Conservation (phyloP, 1,140 invertebrate species). For the Anthonomus grandis region DNA sequence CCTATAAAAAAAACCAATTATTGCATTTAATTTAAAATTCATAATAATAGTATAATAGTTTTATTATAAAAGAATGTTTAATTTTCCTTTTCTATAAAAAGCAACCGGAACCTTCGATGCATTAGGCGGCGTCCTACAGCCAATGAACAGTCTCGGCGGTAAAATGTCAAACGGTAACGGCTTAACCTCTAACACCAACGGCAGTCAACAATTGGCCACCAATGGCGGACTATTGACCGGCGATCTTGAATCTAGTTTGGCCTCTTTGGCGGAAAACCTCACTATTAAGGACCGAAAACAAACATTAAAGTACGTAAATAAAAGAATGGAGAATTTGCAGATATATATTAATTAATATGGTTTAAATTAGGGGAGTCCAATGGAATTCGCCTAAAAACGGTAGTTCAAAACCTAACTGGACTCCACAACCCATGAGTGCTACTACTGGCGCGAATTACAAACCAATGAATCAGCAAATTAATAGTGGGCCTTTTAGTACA, state of each 20-base stretch:
- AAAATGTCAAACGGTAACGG: conserved; percentile 19
- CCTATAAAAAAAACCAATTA: no score
- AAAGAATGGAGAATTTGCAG: neutral
- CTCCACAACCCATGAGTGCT: conserved; percentile 79
- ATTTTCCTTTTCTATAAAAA: neutral
- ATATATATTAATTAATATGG: conserved; percentile 9
- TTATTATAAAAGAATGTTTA: no score
- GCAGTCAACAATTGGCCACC: conserved; percentile 27
- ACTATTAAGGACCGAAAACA: conserved; percentile 79
- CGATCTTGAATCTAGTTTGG: conserved; percentile 88
- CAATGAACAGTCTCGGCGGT: conserved; percentile 49
- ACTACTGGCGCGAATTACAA: conserved; percentile 78
- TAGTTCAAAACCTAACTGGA: conserved; percentile 72
- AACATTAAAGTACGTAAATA: conserved; percentile 62
- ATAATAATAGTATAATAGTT: no score
- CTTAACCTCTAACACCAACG: conserved; percentile 27
- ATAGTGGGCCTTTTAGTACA: conserved; percentile 31
- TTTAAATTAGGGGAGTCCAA: conserved; percentile 60
- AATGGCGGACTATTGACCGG: conserved; percentile 67
- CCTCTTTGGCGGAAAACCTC: conserved; percentile 86
- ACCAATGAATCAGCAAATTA: conserved; percentile 67
- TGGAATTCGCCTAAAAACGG: conserved; percentile 86
- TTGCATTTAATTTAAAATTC: no score
- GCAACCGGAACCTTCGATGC: conserved; percentile 60
- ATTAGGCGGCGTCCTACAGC: conserved; percentile 68